Evolutionary conservation across 2,113 vertebrate species (phyloP), one percentile per base, ranked within the genome.

Genomic region (Syngnathus scovelli): DNA sequence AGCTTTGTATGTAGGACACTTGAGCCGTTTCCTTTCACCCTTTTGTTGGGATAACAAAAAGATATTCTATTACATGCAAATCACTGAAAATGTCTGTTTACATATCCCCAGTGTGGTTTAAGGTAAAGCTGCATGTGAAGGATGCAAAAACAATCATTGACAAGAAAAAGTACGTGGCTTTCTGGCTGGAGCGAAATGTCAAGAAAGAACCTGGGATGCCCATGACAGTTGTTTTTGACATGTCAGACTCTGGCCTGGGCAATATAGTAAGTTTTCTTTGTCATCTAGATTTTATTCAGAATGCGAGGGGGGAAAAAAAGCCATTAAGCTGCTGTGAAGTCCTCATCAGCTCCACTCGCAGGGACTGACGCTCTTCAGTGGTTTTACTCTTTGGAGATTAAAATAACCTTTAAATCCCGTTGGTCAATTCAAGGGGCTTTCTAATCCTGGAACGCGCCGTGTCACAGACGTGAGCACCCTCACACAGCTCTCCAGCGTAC

Each of bases 161-260:
- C 61, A 98, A 95, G 89, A 98, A 96, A 93, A 94, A 93, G 78
- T 94, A 96, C 15, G 90, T 95, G 1, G 96, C 96, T 18, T 99
- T 98, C 89, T 99, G 97, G 97, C 75, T 99, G 83, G 97, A 99
- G 83, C 92, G 93, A 10, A 96, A 98, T 70, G 90, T 93, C 15
- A 96, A 92, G 67, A 94, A 93, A 72, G 97, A 99, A 71, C 93
- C 95, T 8, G 96, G 96, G 36, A 98, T 96, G 78, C 94, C 94
- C 0, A 77, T 99, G 61, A 98, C 96, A 0, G 95, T 98, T 48
- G 92, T 99, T 64, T 98, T 98, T 78, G 97, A 99, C 88, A 94
- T 99, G 93, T 60, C 94, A 0, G 97, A 99, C 33, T 96, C 94
- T 63, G 95, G 96, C 77, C 67, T 98, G 69, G 90, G 93, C 84